Percentiles rank a stretch among this genome's conserved stretches.
These are phyloP conservation scores for Gasteruption jaculator DNA, from an alignment of 2,888 invertebrate genomes.

Conservation along the genomic window DNA sequence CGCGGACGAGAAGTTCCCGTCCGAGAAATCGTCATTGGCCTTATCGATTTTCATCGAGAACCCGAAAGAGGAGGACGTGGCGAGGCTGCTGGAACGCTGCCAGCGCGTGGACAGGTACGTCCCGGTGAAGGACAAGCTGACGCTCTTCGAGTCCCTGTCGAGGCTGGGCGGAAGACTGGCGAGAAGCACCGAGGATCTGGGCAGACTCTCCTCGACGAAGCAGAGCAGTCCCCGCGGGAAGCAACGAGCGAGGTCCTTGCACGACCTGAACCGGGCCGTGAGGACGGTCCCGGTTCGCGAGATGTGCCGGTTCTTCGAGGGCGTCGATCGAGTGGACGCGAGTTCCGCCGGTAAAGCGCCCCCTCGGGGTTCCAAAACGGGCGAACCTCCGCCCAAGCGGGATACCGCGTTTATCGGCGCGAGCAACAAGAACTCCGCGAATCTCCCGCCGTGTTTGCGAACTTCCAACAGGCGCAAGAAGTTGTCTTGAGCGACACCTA, in stretches of 20 bases:
- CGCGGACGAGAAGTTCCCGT: constrained; percentile 12
- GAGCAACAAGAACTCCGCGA: constrained; percentile 20
- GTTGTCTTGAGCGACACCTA: too few relatives aligned
- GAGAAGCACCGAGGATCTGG: constrained; percentile 63
- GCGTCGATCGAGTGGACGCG: constrained; percentile 41
- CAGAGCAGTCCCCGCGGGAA: constrained; percentile 52
- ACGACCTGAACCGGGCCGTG: constrained; percentile 57
- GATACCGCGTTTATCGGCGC: constrained; percentile 26
- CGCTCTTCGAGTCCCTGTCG: constrained; percentile 67
- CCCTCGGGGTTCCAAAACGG: too few relatives aligned
- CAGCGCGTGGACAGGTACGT: constrained; percentile 63
- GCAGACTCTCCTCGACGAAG: constrained; percentile 45
- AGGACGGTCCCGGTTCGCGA: constrained; percentile 61
- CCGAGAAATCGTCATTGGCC: constrained; percentile 19
- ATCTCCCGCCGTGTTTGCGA: constrained; percentile 33
- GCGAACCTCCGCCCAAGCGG: too few relatives aligned
- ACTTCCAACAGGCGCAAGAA: constrained; percentile 36
- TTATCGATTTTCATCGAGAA: constrained; percentile 26
- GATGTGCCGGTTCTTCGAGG: constrained; percentile 69
- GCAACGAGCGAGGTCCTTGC: constrained; percentile 64
- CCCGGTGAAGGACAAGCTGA: constrained; percentile 67
- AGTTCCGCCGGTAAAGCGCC: too few relatives aligned
- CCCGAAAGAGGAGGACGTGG: constrained; percentile 51
- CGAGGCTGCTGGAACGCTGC: constrained; percentile 54
- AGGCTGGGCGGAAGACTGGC: constrained; percentile 59